A percentile compares a stretch with the other conserved stretches of the same genome.
Conservation (phyloP, 2,113 vertebrate species). For the Pangasianodon gigas region DNA sequence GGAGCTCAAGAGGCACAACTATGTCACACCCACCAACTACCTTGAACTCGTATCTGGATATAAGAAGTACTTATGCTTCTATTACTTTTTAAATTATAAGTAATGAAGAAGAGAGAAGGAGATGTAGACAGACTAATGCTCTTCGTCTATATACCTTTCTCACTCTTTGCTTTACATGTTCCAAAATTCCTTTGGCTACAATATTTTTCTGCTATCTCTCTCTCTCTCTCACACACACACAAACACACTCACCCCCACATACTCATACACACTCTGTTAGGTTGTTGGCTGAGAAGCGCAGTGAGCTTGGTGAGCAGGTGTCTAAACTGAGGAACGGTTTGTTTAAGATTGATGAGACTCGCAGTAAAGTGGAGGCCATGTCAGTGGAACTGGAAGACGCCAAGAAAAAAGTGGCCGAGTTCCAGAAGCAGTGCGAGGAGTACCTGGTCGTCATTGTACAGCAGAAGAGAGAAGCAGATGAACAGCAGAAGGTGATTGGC, state of each 20-base stretch:
- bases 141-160: background rate
- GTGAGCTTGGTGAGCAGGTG: conserved; percentile 80
- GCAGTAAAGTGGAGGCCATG: conserved; percentile 86
- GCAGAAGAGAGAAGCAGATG: conserved; percentile 81
- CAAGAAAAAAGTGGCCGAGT: conserved; percentile 81
- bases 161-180: background rate
- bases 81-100: background rate
- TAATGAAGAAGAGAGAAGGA: background rate
- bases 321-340: conserved; percentile 82
- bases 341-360: conserved; percentile 83
- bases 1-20: conserved; percentile 82
- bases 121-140: background rate
- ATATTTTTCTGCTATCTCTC: background rate
- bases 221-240: background rate
- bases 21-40: conserved; percentile 89
- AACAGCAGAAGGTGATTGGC: conserved; percentile 79
- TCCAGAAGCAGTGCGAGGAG: conserved; percentile 84
- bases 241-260: background rate
- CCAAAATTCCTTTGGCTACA: background rate
- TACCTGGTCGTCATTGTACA: conserved; percentile 83
- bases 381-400: conserved; percentile 83
- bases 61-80: conserved; percentile 76
- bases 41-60: conserved; percentile 90
- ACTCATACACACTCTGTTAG: conserved; percentile 59
- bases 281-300: conserved; percentile 81